These are phyloP conservation scores for Eunapius fragilis DNA, from an alignment of 37 sponge, comb jelly and placozoan species.

Conservation along the genomic window DNA sequence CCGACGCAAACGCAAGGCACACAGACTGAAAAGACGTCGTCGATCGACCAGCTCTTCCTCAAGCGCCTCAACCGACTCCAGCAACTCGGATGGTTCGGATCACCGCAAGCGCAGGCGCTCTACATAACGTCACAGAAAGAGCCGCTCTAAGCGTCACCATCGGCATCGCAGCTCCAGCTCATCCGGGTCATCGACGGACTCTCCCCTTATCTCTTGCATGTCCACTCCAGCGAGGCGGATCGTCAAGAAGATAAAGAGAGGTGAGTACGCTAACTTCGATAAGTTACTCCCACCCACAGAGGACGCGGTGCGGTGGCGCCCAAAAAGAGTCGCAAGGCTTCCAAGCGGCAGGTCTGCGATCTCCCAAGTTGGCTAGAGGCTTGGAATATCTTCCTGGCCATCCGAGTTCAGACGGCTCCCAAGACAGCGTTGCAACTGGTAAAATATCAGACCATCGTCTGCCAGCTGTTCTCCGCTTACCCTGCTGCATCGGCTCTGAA, in stretches of 20 bases:
- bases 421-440: slow-evolving; percentile 26
- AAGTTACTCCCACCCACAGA: slow-evolving; percentile 11
- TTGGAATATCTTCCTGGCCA: slow-evolving; percentile 36
- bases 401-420: neutral
- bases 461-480: slow-evolving; percentile 5
- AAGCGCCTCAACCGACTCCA: neutral
- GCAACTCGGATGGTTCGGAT: neutral
- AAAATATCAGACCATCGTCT: slow-evolving; percentile 35
- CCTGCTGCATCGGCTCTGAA: neutral
- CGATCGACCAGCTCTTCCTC: neutral
- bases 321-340: neutral
- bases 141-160: neutral
- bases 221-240: slow-evolving; percentile 5
- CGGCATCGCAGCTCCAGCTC: neutral
- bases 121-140: neutral
- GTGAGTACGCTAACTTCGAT: slow-evolving; percentile 26
- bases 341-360: slow-evolving; percentile 21
- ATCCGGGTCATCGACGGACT: neutral
- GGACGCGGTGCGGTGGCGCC: slow-evolving; percentile 1
- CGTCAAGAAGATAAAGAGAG: slow-evolving; percentile 3
- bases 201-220: neutral
- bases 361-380: slow-evolving; percentile 41
- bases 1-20: neutral
- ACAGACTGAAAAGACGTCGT: neutral
- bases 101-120: neutral